Base-by-base conservation (phyloP, 2,113 vertebrate species). In the Nansenia antarctica region DNA sequence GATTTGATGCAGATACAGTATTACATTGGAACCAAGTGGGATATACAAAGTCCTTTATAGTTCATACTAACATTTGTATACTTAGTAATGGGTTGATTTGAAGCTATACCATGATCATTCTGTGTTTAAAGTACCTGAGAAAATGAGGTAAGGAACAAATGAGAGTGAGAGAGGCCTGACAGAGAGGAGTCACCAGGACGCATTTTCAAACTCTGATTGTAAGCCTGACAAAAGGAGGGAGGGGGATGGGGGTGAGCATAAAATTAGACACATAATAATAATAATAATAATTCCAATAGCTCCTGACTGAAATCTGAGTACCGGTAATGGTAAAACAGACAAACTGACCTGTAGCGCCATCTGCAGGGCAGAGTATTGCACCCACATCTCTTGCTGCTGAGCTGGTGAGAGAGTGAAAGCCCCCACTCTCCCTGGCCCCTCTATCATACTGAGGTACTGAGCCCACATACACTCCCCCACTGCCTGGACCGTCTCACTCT, bases 331-430 rank as follows among this genome's bases (percentile, higher is more conserved):
- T n/a, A 22, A 18, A 42, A 42, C 18, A 42, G n/a, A 49, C 11
- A 24, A 20, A 20, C 84, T 77, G 62, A 92, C 92, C 84, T 89
- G 71, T 62, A 92, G 67, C 0, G 91, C 86, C 45, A 90, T 79
- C 83, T 92, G 84, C 70, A 93, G 88, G 24, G 92, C 91, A 20
- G 87, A 83, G 59, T 90, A 90, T 74, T 92, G 91, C 70, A 92
- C 74, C 91, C 91, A 93, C 62, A 89, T 76, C 74, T 92, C 91
- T 77, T 89, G 82, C 80, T 77, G 87, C 81, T 90, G 86, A 1
- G 54, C 53, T 1, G 73, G 47, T 1, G 90, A 76, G 2, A 91
- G 87, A 20, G 53, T 49, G 8, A 52, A 34, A 12, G 1, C 69
- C 35, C 26, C 76, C 26, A 53, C 74, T 34, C 35, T 39, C 32